These are phyloP conservation scores for Eulemur mongoz DNA, from an alignment of 2,797 vertebrate genomes.

Conservation along the genomic window DNA sequence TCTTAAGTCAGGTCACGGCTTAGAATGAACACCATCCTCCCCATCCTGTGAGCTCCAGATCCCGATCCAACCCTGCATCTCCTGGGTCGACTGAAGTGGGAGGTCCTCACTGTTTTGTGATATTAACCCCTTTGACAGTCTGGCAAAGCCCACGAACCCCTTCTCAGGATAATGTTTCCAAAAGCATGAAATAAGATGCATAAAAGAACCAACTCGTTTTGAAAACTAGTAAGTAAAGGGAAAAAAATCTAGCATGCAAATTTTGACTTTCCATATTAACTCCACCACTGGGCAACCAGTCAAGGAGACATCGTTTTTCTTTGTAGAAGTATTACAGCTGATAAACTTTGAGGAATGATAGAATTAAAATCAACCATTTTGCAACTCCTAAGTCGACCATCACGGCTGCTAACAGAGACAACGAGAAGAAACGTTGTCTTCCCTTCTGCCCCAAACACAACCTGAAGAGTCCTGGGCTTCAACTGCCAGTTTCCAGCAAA, in stretches of 20 bases:
- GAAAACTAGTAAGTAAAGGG: background rate
- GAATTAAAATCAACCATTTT: background rate
- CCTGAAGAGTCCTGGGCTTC: background rate
- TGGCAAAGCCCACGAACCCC: background rate
- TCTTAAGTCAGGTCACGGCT: background rate
- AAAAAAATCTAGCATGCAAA: background rate
- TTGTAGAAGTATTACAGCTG: background rate
- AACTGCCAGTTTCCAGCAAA: background rate
- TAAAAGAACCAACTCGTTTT: background rate
- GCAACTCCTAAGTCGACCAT: background rate
- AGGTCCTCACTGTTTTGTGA: background rate
- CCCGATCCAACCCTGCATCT: accelerated
- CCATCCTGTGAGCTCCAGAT: background rate
- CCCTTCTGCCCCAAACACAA: background rate
- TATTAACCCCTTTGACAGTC: background rate
- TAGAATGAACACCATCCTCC: background rate
- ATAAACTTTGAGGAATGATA: background rate
- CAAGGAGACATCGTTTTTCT: background rate
- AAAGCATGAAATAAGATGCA: background rate
- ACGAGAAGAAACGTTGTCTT: accelerated
- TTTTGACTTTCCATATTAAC: background rate
- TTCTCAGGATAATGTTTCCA: background rate
- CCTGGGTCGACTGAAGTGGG: background rate
- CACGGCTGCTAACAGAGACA: background rate
- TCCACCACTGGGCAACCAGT: background rate